Evolutionary conservation across 2,113 vertebrate species (phyloP), one percentile per base, ranked within the genome.

Genomic region (Oreochromis tanganicae): DNA sequence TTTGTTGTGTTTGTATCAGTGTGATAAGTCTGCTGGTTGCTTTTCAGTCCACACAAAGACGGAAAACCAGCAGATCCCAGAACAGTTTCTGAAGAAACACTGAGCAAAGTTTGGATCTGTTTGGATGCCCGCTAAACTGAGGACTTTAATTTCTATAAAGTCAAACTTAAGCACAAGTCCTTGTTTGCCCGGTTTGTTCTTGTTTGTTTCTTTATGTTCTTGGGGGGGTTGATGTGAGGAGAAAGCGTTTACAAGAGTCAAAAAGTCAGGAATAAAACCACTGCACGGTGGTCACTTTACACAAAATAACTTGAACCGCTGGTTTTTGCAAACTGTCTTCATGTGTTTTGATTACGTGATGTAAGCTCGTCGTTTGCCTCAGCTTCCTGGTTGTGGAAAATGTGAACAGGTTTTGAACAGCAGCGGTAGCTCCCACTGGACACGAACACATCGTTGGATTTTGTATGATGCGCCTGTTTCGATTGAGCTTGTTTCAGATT

Each of bases 221-320:
- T 71, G 66, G 66, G 38, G 83, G n/a, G 73, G 85, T 82, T 82
- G 87, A 71, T 91, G 83, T 86, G 87, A 84, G 81, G 83, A 82
- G 83, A 87, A 43, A 85, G 82, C 61, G 92, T 95, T 94, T 95
- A 93, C 93, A 92, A 85, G 87, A 79, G 88, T 88, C 63, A 17
- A 88, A 89, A 89, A 88, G 86, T 95, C 94, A 95, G 94, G 93
- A 95, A 94, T 88, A 88, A 90, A 91, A 88, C 86, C 89, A 91
- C 90, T 84, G 91, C 93, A 91, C 90, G 16, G 92, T 91, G 93
- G 90, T 91, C 91, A 92, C 90, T 95, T 93, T 92, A 94, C 83
- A 19, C 34, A 3, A 73, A 75, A 83, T 81, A 83, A 87, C 85
- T 90, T 85, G 84, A 91, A 89, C 85, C 34, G 46, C 78, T 68